Base-by-base conservation (phyloP, 2,888 invertebrate species). In the Drosophila acutilabella region DNA sequence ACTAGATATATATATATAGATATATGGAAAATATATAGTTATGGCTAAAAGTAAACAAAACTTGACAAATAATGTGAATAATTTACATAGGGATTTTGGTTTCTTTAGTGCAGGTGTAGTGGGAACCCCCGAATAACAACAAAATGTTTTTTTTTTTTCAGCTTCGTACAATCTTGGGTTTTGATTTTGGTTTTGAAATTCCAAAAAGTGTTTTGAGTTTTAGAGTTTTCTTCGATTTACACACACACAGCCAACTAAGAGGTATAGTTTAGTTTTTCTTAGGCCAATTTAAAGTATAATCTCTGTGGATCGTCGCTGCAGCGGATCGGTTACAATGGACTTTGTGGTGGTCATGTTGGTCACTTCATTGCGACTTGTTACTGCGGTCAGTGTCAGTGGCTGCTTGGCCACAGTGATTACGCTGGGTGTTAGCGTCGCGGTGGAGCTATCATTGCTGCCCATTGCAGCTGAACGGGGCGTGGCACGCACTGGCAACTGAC, bases 361-460 rank as follows among this genome's bases (percentile, higher is more conserved):
- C 0, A 82, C 74, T 48, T 89, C 90, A 58, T 91, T 89, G 62
- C 69, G 81, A 30, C 82, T 84, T 30, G 85, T 87, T 23, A 90
- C 78, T 5, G 91, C 81, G 11, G 88, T 89, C 44, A 84, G 45
- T 6, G 75, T 48, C 42, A 68, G 68, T 10, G 91, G 89, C 70
- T 77, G 91, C 77, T 90, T 91, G 58, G 90, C 88, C 62, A 91
- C 89, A 16, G 89, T 91, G 52, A 88, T 86, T 36, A 90, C 74
- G 48, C 91, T 91, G 58, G 90, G 88, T 44, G 91, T 91, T 4
- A 91, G 61, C 2, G 91, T 91, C 52, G 90, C 89, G 56, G 91
- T 91, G 53, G 91, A 91, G 78, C 91, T 91, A 64, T 91, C 91
- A 62, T 91, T 91, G 78, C 91, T 91, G 56, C 90, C 91, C 58